Conservation (phyloP, 2,888 invertebrate genomes). For the Drosophila buzzatii region DNA sequence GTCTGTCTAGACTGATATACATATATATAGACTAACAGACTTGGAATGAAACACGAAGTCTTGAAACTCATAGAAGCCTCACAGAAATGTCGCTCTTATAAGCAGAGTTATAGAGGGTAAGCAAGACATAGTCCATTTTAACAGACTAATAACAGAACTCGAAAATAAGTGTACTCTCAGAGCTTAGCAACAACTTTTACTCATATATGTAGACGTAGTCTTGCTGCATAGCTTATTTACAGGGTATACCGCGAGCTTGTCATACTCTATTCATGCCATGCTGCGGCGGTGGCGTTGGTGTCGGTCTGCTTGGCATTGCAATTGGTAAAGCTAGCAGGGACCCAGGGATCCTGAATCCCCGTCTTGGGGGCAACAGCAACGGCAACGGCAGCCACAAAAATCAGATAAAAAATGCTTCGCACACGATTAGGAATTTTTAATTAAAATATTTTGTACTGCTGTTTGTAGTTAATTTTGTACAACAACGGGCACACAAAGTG, state of each 20-base stretch:
- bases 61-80: no score
- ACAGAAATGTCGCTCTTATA: no score
- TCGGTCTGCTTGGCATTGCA: slow-evolving; percentile 33
- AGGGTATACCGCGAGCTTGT: slow-evolving; percentile 20
- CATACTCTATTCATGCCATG: neutral
- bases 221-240: neutral
- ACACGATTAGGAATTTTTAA: slow-evolving; percentile 86
- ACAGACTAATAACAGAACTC: no score
- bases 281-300: slow-evolving; percentile 29
- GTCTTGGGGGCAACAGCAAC: slow-evolving; percentile 45
- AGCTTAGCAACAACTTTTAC: no score
- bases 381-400: slow-evolving; percentile 69
- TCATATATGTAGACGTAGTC: no score
- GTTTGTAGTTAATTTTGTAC: slow-evolving; percentile 81
- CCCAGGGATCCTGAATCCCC: slow-evolving; percentile 24
- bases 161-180: no score
- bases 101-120: no score
- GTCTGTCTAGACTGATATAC: no score
- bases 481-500: slow-evolving; percentile 73
- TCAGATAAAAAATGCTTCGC: slow-evolving; percentile 85
- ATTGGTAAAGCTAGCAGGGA: slow-evolving; percentile 35
- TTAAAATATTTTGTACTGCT: slow-evolving; percentile 85
- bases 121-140: no score
- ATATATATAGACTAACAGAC: no score
- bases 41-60: no score